These are phyloP conservation scores for Collichthys lucidus DNA, from an alignment of 2,113 vertebrate genomes.

Conservation along the genomic window DNA sequence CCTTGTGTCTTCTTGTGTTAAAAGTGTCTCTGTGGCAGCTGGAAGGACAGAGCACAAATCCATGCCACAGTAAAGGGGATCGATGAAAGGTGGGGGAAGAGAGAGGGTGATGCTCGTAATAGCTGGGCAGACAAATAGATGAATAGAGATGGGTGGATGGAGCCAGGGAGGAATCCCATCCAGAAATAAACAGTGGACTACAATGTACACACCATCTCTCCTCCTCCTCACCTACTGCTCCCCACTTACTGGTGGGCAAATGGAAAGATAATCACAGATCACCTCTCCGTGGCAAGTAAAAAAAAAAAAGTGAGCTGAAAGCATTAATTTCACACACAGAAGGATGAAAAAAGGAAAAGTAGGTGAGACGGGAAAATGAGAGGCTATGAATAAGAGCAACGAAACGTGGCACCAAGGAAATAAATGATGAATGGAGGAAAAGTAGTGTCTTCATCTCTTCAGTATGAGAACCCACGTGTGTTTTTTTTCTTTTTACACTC, in stretches of 20 bases:
- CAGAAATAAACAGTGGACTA: constrained; percentile 39
- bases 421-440: constrained; percentile 19
- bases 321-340: constrained; percentile 11
- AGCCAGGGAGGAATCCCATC: constrained; percentile 40
- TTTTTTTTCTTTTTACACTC: constrained; percentile 3
- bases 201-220: constrained; percentile 36
- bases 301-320: constrained; percentile 12
- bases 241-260: constrained; percentile 24
- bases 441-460: constrained; percentile 30
- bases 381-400: background rate
- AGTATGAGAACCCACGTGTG: constrained; percentile 10
- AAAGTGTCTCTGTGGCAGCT: constrained; percentile 14
- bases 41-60: constrained; percentile 36
- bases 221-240: constrained; percentile 4
- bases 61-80: constrained; percentile 42
- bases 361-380: background rate
- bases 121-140: constrained; percentile 46
- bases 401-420: background rate
- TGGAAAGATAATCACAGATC: constrained; percentile 50
- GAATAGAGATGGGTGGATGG: constrained; percentile 38
- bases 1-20: background rate
- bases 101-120: constrained; percentile 25
- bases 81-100: constrained; percentile 53
- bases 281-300: constrained; percentile 25
- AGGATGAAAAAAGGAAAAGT: background rate